phyloP scores from a whole-genome alignment of 2,797 vertebrate genomes.

The Onychomys arenicola region DNA sequence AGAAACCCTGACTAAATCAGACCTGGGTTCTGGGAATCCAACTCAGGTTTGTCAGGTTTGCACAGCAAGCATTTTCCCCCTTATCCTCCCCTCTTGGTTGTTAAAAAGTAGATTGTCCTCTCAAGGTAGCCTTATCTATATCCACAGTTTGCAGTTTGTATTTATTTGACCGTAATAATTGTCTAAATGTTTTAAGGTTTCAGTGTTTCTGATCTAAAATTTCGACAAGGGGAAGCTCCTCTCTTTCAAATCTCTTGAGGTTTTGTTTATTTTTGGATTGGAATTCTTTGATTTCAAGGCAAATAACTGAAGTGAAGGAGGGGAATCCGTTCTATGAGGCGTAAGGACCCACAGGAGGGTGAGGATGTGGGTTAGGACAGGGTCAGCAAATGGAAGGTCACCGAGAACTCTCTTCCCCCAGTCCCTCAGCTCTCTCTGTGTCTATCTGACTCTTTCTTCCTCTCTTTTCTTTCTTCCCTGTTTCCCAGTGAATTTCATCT shows the following conservation, averaged over 20 bases:
- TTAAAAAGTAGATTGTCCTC: conserved; percentile 1
- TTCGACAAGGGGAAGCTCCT: neutral
- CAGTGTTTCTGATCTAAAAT: neutral
- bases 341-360: neutral
- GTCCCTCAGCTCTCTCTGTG: neutral
- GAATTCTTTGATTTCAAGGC: neutral
- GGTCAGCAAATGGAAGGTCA: neutral
- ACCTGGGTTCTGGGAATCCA: neutral
- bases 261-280: conserved; percentile 8
- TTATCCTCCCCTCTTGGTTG: neutral
- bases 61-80: neutral
- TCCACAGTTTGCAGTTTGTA: neutral
- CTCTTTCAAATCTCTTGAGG: neutral
- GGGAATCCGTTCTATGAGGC: neutral
- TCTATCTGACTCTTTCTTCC: neutral
- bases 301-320: neutral
- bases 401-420: too few relatives aligned
- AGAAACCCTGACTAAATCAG: neutral
- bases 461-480: neutral
- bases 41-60: neutral
- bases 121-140: neutral
- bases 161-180: neutral
- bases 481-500: neutral
- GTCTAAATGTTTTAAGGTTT: conserved; percentile 7
- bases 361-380: neutral